Conservation (phyloP, 2,797 vertebrate species). For the Lagocephalus sceleratus region DNA sequence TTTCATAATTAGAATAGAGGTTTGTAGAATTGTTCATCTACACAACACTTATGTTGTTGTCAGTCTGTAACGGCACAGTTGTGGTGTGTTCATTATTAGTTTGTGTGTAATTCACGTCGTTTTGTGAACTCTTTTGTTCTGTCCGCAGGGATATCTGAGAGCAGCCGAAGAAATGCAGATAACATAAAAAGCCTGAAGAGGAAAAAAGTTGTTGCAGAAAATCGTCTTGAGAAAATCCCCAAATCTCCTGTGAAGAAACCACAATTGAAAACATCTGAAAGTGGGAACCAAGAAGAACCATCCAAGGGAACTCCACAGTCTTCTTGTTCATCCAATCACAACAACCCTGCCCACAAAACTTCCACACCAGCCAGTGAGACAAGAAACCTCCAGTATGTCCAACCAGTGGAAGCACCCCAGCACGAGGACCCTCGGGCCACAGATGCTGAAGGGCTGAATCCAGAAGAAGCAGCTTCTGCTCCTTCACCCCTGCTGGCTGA, state of each 20-base stretch:
- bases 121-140: conserved; percentile 24
- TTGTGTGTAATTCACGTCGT: background rate
- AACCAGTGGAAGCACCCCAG: conserved; percentile 43
- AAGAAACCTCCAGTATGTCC: conserved; percentile 75
- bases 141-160: conserved; percentile 79
- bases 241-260: conserved; percentile 95
- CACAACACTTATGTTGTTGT: too few species aligned
- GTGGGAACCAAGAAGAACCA: conserved; percentile 55
- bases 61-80: too few species aligned
- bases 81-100: too few species aligned
- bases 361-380: conserved; percentile 60
- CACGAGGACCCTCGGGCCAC: conserved; percentile 44
- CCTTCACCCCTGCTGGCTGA: conserved; percentile 67
- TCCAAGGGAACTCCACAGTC: conserved; percentile 58
- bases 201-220: conserved; percentile 95
- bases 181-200: conserved; percentile 93
- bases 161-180: conserved; percentile 82
- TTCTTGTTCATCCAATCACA: conserved; percentile 57
- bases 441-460: conserved; percentile 57
- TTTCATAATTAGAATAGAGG: background rate
- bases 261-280: conserved; percentile 76
- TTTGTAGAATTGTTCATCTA: background rate
- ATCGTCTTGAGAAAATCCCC: conserved; percentile 92
- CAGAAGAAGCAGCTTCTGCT: conserved; percentile 56
- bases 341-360: conserved; percentile 59